Base-by-base conservation (phyloP, 2,113 vertebrate genomes). In the Rallus limicola region DNA sequence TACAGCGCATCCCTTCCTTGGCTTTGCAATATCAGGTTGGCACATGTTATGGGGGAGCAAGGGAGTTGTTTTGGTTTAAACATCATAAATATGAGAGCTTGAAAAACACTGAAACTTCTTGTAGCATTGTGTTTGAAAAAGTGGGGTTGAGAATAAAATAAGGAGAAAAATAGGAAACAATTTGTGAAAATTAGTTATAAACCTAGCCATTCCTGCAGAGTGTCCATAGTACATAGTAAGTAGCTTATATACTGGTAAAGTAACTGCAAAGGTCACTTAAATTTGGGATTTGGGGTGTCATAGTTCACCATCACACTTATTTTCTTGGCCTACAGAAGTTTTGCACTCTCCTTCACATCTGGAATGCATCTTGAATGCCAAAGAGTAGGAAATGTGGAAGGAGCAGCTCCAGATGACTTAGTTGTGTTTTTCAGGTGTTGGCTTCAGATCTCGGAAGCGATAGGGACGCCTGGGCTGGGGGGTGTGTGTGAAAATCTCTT, bases 401-500 rank as follows among this genome's bases (percentile, higher is more conserved):
- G 56, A 95, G 16, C 68, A 86, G 74, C 53, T 86, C 56, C 50
- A 90, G 65, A 75, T 94, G 95, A 84, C 34, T 96, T 88, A 52
- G 88, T 79, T 71, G 36, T 86, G 56, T 72, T 91, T 93, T 68
- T 92, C 85, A 94, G 92, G 87, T 93, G 75, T 38, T 94, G 85
- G 85, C 88, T 86, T 74, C 80, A 60, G 86, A 64, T 86, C 75
- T 65, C 70, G 48, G 65, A 86, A 92, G 34, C 13, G 38, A 56
- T 60, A n/a, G 87, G 80, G 79, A 53, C 62, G 92, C 72, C 25
- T 0, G 0, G 36, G 21, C 33, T 91, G 53, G 18, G 44, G 16
- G 81, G 36, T 36, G 36, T 68, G 13, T 70, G 56, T 46, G 74
- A 94, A 90, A 90, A 84, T 90, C 70, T 67, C 33, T 52, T n/a